A percentile compares a stretch with the other conserved stretches of the same genome.
These are phyloP conservation scores for Augochlora pura DNA, from an alignment of 1,140 invertebrate species.

Conservation along the genomic window DNA sequence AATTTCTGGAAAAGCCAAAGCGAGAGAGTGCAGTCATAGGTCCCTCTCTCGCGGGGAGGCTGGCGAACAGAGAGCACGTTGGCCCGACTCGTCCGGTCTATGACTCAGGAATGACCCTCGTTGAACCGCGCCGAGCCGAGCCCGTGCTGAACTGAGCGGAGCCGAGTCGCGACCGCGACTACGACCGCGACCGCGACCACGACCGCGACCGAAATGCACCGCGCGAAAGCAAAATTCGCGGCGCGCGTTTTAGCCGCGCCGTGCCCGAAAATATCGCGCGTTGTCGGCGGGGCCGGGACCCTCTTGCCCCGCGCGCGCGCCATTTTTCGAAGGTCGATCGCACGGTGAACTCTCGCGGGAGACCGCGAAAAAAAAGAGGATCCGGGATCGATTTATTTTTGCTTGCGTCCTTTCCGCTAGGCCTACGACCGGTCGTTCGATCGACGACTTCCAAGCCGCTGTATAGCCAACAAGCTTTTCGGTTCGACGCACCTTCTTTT, in stretches of 20 bases:
- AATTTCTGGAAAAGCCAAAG: constrained; percentile 73
- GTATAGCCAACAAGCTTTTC: too few species aligned
- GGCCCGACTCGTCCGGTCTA: constrained; percentile 70
- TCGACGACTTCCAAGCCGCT: too few species aligned
- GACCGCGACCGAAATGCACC: constrained; percentile 36
- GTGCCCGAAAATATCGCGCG: constrained; percentile 68
- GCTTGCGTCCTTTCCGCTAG: too few species aligned
- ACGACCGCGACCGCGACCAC: constrained; percentile 14
- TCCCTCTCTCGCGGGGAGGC: background rate
- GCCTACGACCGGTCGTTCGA: too few species aligned
- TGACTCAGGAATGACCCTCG: constrained; percentile 77
- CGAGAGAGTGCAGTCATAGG: constrained; percentile 11
- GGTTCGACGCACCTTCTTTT: too few species aligned
- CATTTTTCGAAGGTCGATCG: constrained; percentile 1
- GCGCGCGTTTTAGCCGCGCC: constrained; percentile 71
- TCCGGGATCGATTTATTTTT: too few species aligned
- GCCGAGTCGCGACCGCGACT: constrained; percentile 27
- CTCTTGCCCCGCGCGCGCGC: too few species aligned
- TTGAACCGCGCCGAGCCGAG: constrained; percentile 62
- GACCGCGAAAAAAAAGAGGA: too few species aligned
- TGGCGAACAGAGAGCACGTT: constrained; percentile 50
- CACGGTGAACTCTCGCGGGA: background rate
- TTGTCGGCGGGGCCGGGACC: background rate
- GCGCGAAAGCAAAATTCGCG: constrained; percentile 64
- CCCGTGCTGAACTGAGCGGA: too few species aligned